phyloP scores from a whole-genome alignment of 2,797 vertebrate genomes.

The Chloroceryle amazona region DNA sequence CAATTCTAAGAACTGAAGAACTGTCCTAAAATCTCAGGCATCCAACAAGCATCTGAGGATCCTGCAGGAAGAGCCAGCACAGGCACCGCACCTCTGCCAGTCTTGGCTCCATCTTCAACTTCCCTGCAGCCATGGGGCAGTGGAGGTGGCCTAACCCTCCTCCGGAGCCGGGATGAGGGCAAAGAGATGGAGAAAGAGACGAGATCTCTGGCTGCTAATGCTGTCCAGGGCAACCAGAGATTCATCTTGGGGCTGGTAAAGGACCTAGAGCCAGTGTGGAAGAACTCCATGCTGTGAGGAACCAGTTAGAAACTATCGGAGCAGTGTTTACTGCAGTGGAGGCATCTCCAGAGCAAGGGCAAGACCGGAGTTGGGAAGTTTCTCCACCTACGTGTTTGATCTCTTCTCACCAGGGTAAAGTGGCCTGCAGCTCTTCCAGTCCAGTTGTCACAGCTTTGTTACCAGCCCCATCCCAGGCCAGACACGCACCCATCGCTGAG shows the following conservation, averaged over 20 bases:
- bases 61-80: neutral
- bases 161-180: neutral
- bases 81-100: neutral
- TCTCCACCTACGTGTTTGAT: neutral
- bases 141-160: neutral
- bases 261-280: neutral
- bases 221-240: neutral
- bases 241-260: neutral
- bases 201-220: neutral
- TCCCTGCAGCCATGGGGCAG: neutral
- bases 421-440: neutral
- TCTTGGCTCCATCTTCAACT: neutral
- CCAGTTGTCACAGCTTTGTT: neutral
- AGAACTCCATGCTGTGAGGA: neutral
- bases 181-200: neutral
- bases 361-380: neutral
- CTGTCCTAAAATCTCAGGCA: neutral
- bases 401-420: conserved; percentile 44
- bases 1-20: neutral
- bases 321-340: neutral
- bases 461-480: neutral
- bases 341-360: neutral
- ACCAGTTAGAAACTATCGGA: neutral
- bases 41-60: accelerated
- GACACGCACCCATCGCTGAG: neutral